Evolutionary conservation across 2,113 vertebrate genomes (phyloP).

Genomic region (Ramphastos sulfuratus): DNA sequence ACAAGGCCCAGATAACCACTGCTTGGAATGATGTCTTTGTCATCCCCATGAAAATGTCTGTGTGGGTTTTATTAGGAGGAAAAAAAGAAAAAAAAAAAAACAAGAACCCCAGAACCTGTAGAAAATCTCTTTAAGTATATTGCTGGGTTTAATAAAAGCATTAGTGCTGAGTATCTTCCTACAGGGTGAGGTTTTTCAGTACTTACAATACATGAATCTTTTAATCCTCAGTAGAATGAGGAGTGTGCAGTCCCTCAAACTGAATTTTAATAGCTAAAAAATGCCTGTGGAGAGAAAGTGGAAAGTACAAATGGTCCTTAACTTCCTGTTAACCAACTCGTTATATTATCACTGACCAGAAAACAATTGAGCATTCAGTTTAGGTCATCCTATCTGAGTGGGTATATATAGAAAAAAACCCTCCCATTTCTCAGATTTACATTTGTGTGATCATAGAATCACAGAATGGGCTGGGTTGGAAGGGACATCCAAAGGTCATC

Average conservation of each 20-base stretch:
- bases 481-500: too few relatives aligned
- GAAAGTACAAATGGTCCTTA: not conserved
- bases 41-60: conserved; percentile 49
- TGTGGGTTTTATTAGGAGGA: conserved; percentile 25
- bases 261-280: not conserved
- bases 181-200: not conserved
- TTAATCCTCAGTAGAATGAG: not conserved
- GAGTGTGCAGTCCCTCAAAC: not conserved
- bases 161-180: not conserved
- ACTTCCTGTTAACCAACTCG: not conserved
- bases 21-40: conserved; percentile 37
- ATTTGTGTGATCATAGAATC: too few relatives aligned
- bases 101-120: not conserved
- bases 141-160: not conserved
- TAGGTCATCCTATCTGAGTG: not conserved
- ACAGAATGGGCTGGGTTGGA: too few relatives aligned
- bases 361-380: not conserved
- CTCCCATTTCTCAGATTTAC: too few relatives aligned
- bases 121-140: not conserved
- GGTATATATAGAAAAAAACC: not conserved
- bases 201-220: not conserved
- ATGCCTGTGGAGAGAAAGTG: not conserved
- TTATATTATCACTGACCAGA: not conserved
- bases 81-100: too few relatives aligned
- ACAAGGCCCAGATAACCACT: conserved; percentile 55